Base-by-base conservation (phyloP, 2,888 invertebrate species). In the Drepanosiphum platanoidis region DNA sequence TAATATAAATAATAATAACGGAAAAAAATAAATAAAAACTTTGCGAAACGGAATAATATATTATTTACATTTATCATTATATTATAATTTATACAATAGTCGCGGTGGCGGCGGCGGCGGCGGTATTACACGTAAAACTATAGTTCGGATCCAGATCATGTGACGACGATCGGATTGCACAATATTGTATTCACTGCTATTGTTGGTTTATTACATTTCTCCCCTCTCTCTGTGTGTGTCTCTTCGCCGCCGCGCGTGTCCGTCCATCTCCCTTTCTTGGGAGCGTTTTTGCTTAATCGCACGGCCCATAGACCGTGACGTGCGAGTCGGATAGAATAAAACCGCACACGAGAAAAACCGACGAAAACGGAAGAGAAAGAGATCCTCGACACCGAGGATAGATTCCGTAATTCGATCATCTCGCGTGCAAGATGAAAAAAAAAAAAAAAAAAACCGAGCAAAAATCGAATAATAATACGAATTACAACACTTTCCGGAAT, bases 121-220 rank as follows among this genome's bases (percentile, higher is more conserved):
- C n/a, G 58, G 64, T 64, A 64, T n/a, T n/a, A n/a, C 13, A 64
- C 13, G 61, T 71, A 42, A 72, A 39, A 82, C 71, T 64, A 58
- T 71, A 15, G 36, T 81, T 64, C 82, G 32, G 61, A 42, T 72
- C 32, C 64, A 32, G 42, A 82, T 82, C 72, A 64, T 74, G 72
- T 72, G 72, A 82, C 61, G 42, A 71, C 81, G 72, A 71, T 71
- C 58, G 52, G 2, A 81, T 81, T 71, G 81, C 81, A 72, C 72
- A 64, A 82, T 81, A 70, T 70, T 39, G 27, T 36, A 52, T 81
- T 46, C 52, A 30, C 70, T 34, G 7, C 61, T 46, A 32, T 36
- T 39, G 81, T 71, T 70, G 39, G 81, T 82, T 82, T 70, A 70
- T 80, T 80, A 36, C 9, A 39, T 61, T 81, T 36, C 34, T 30